Conservation (phyloP, 2,888 invertebrate species). For the Caenorhabditis virilis region DNA sequence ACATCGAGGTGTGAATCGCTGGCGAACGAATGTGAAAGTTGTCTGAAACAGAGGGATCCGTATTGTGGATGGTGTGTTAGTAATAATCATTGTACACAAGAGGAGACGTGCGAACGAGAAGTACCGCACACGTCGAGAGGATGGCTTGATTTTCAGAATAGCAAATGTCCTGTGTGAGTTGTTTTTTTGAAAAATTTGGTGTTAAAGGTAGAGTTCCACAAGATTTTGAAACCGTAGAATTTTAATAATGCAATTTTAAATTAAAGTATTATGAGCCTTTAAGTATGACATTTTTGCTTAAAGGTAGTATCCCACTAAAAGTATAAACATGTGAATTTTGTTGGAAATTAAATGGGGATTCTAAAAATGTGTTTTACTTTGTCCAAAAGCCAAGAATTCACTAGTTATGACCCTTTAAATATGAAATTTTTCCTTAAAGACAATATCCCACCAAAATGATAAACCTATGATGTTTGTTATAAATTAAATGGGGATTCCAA, state of each 20-base stretch:
- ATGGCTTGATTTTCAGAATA: conserved; percentile 54
- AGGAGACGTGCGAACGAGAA: conserved; percentile 45
- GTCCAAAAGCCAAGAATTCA: too few species aligned
- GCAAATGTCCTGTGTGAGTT: conserved; percentile 48
- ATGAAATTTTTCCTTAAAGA: too few species aligned
- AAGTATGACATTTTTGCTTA: too few species aligned
- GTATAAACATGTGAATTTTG: too few species aligned
- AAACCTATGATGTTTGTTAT: too few species aligned
- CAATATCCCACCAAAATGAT: too few species aligned
- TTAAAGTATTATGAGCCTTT: too few species aligned
- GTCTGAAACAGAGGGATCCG: conserved; percentile 76
- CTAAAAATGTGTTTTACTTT: too few species aligned
- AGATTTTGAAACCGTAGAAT: not conserved
- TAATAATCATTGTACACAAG: conserved; percentile 46
- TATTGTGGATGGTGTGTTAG: conserved; percentile 84
- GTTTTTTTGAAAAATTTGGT: conserved; percentile 3
- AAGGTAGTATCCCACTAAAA: too few species aligned
- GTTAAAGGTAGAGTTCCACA: not conserved
- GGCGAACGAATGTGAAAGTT: conserved; percentile 29
- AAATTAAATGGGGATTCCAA: too few species aligned
- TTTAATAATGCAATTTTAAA: not conserved
- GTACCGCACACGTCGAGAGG: conserved; percentile 46
- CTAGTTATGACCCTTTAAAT: too few species aligned
- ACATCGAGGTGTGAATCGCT: conserved; percentile 49
- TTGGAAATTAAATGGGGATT: too few species aligned